A percentile compares a stretch with the other conserved stretches of the same genome.
phyloP scores from a whole-genome alignment of 2,113 vertebrate genomes.

The Accipiter cooperii region DNA sequence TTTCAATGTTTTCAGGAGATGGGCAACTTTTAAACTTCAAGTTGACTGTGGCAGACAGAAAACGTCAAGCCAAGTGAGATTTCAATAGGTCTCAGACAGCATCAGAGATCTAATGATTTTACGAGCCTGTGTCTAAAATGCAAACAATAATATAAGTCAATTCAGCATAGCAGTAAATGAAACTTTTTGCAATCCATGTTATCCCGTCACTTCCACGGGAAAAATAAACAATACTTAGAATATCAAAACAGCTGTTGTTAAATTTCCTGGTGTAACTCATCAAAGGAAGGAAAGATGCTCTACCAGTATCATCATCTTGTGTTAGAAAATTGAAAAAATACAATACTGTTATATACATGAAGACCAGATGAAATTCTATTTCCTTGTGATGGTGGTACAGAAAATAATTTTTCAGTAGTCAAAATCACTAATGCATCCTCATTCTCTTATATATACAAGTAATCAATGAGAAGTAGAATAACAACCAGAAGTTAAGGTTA shows the following conservation, averaged over 20 bases:
- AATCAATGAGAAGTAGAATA: slow-evolving; percentile 37
- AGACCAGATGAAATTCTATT: not conserved
- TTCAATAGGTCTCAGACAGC: not conserved
- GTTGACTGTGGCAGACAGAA: not conserved
- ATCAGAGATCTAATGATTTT: not conserved
- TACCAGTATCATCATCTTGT: not conserved
- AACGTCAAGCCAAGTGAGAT: not conserved
- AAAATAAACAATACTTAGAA: not conserved
- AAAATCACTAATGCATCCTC: not conserved
- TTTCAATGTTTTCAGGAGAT: not conserved
- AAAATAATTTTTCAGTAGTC: not conserved
- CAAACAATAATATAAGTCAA: not conserved
- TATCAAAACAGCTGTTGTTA: not conserved
- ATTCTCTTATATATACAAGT: slow-evolving; percentile 12
- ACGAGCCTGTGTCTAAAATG: not conserved
- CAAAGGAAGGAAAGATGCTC: not conserved
- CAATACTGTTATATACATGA: not conserved
- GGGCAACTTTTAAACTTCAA: not conserved
- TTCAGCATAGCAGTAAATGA: not conserved
- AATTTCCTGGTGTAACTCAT: not conserved
- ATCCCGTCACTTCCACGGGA: not conserved
- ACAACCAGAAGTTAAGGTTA: slow-evolving; percentile 37
- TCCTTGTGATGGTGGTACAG: not conserved
- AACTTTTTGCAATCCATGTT: not conserved
- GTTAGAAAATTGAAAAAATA: not conserved